Evolutionary conservation across 53 echinoderm and acorn worm species (phyloP).

Genomic region (Glandiceps talaboti): DNA sequence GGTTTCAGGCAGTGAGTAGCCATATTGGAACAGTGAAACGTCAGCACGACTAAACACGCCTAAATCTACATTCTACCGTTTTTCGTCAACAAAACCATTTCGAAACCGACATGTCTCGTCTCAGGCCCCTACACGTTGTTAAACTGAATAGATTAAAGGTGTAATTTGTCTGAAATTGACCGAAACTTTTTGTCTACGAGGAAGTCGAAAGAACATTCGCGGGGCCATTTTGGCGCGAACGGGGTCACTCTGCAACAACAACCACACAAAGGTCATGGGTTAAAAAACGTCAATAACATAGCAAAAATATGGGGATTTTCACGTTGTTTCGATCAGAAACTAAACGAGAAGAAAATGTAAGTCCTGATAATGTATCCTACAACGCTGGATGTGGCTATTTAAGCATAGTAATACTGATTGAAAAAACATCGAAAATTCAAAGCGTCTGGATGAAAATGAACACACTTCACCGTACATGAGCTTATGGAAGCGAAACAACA

Average conservation of each 20-base stretch:
- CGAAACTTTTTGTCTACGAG: too few species aligned
- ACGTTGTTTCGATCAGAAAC: neutral
- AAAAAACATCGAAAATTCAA: neutral
- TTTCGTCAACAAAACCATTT: neutral
- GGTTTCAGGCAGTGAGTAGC: neutral
- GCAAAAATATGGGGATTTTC: neutral
- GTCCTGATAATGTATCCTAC: neutral
- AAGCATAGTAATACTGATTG: neutral
- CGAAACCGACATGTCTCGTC: too few species aligned
- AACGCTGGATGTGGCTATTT: neutral
- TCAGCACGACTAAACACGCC: neutral
- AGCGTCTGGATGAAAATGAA: neutral
- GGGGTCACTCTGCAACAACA: conserved; percentile 21
- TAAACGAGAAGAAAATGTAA: too few species aligned
- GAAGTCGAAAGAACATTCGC: conserved; percentile 18
- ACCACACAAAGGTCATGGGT: conserved; percentile 38
- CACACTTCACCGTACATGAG: neutral
- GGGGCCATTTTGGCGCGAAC: conserved; percentile 47
- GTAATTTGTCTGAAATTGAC: too few species aligned
- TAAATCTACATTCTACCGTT: neutral
- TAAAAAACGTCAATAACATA: neutral
- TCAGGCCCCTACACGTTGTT: too few species aligned
- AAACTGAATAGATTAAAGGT: too few species aligned
- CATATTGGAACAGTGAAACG: neutral
- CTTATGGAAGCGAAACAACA: neutral